Conservation (phyloP, 2,797 vertebrate genomes). For the Phrynocephalus guinanensis region DNA sequence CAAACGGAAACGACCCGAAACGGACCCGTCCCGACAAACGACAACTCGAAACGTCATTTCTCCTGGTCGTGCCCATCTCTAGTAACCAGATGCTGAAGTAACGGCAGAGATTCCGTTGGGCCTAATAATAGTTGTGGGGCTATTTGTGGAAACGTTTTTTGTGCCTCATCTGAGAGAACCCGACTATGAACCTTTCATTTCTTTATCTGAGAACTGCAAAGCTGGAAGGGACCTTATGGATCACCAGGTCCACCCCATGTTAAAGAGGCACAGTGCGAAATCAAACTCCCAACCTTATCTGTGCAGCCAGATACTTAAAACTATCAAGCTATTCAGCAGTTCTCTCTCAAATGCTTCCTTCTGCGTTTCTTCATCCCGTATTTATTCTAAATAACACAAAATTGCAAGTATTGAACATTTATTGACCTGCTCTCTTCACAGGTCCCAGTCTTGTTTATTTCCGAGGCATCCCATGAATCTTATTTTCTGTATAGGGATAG, state of each 20-base stretch:
- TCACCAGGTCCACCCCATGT: too few relatives aligned
- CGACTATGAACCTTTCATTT: background rate
- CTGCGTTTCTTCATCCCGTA: background rate
- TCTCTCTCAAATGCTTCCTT: background rate
- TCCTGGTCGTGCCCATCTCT: too few relatives aligned
- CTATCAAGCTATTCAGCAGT: too few relatives aligned
- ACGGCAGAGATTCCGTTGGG: background rate
- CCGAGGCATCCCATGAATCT: background rate
- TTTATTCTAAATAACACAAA: background rate
- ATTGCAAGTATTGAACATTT: background rate
- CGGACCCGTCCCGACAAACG: too few relatives aligned
- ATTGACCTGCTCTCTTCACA: background rate
- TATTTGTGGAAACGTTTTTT: background rate
- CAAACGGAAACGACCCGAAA: too few relatives aligned
- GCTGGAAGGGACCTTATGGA: background rate
- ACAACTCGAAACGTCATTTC: too few relatives aligned
- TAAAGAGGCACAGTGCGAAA: too few relatives aligned
- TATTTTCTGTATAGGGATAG: background rate
- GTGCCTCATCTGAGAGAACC: background rate
- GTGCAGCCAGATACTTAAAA: too few relatives aligned
- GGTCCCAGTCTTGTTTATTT: background rate
- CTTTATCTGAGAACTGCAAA: background rate
- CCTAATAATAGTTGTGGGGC: too few relatives aligned
- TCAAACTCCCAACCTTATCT: too few relatives aligned
- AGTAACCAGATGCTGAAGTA: background rate